A percentile compares a stretch with the other conserved stretches of the same genome.
Evolutionary conservation across 1,140 invertebrate genomes (phyloP).

Genomic region (Trichomalopsis sarcophagae): DNA sequence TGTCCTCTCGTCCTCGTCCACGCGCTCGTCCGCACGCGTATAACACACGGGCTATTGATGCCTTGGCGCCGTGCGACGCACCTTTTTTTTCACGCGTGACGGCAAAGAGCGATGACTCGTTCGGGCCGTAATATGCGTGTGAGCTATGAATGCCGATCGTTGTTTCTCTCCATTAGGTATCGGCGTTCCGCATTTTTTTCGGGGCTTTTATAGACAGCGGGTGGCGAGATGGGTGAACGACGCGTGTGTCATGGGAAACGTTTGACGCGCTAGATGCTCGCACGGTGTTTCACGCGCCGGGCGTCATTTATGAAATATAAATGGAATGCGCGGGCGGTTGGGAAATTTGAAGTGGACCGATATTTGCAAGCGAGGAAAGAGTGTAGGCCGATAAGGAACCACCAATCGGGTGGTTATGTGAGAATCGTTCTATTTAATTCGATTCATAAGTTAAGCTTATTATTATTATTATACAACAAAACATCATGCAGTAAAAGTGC

Average conservation of each 20-base stretch:
- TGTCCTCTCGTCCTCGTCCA: not conserved
- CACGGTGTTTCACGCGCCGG: too few relatives aligned
- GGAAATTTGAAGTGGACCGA: too few relatives aligned
- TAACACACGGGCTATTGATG: not conserved
- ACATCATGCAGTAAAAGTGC: too few relatives aligned
- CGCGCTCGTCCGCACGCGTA: too few relatives aligned
- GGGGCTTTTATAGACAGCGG: not conserved
- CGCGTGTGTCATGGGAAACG: not conserved
- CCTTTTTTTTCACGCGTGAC: not conserved
- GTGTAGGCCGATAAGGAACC: too few relatives aligned
- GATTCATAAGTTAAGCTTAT: too few relatives aligned
- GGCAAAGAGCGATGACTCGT: constrained; percentile 3
- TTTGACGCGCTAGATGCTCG: not conserved
- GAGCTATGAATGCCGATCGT: constrained; percentile 5
- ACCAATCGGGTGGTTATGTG: too few relatives aligned
- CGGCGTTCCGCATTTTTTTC: not conserved
- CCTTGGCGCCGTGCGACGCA: not conserved
- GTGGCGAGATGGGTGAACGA: not conserved
- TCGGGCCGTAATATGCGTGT: not conserved
- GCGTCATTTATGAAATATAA: too few relatives aligned
- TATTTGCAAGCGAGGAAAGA: too few relatives aligned
- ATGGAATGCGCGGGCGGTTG: too few relatives aligned
- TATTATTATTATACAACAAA: too few relatives aligned
- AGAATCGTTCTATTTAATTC: too few relatives aligned
- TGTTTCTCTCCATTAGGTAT: not conserved